Evolutionary conservation across 2,797 vertebrate species (phyloP), one percentile per base, ranked within the genome.

Genomic region (Arctocebus calabarensis): DNA sequence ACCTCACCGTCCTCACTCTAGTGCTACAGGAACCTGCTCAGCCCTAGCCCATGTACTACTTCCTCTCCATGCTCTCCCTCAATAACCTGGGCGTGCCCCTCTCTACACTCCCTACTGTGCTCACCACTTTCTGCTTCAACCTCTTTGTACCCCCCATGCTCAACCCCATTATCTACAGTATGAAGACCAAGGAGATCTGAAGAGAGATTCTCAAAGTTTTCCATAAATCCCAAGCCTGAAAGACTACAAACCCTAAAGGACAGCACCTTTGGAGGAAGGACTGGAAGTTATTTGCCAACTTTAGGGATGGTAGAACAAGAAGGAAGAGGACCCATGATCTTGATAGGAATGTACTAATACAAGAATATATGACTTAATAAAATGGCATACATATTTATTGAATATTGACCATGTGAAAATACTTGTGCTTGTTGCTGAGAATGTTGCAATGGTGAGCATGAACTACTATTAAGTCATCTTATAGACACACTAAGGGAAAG

Each of bases 161-260:
- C 55, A 97, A 98, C 64, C 96, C 97, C 0, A 93, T 97, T 29
- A 97, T 98, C 55, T 98, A 98, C n/a, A 97, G 97, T 1, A 91
- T 97, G 79, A 98, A 97, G 92, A 98, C 97, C 16, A 97, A 94
- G 59, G 96, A 97, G 17, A 97, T 97, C 27, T 88, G 81, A 43
- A 96, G 57, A 85, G 95, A 88, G 1, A 96, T 98, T 29, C 37
- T 83, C 52, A 97, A 97, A 23, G 9, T 92, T 12, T 96, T 97
- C 20, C 82, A 59, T 84, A 97, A 96, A 86, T 66, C 88, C 0
- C 43, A 93, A 55, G 29, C 23, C 48, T 96, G 64, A 97, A 92
- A 93, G 14, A 0, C 7, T 81, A 9, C 11, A 85, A 37, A 64
- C 6, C 2, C 29, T 3, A 5, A 88, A 55, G 40, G 9, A 89